Evolutionary conservation across 1,140 invertebrate genomes (phyloP), one percentile per base, ranked within the genome.

Genomic region (Saccostrea cuccullata): DNA sequence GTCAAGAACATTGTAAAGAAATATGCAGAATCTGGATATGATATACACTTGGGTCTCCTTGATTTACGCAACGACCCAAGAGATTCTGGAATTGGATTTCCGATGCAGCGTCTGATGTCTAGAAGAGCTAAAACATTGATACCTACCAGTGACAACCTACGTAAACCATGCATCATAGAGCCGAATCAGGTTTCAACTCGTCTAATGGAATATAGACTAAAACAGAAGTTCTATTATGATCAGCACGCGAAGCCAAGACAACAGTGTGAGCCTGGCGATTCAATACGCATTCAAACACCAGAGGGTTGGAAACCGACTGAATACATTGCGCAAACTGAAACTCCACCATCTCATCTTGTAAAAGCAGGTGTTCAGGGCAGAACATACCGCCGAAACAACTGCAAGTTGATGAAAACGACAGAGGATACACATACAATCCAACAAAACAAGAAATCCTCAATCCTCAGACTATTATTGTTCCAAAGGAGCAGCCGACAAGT

Each of bases 51-150:
- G n/a, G n/a, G n/a, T n/a, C n/a, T n/a, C 9, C 26, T 89, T 9
- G 88, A 89, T 15, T 58, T 87, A 55, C 64, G 88, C 15, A 89
- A 87, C 83, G 87, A 86, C 12, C 88, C 86, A 23, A n/a, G 86
- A 20, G 88, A 89, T 67, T 55, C 23, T 55, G 77, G 36, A 26
- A 60, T 26, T 12, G 70, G 77, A 36, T 88, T 84, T 15, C 90
- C 90, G 84, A 58, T 88, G 86, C 56, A 91, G 55, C 83, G 87
- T 47, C 85, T 88, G 26, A 84, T 88, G 87, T 47, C 64, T 23
- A 26, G 84, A 17, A 6, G 26, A 82, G 17, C 55, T 83, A 40
- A 87, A 84, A 64, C 23, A 82, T 30, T 82, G 73, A 36, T 23
- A 47, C 73, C 73, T 17, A 82, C 9, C 40, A 82, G 26, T 36